Evolutionary conservation across 2,113 vertebrate genomes (phyloP).

Genomic region (Percopsis transmontana): DNA sequence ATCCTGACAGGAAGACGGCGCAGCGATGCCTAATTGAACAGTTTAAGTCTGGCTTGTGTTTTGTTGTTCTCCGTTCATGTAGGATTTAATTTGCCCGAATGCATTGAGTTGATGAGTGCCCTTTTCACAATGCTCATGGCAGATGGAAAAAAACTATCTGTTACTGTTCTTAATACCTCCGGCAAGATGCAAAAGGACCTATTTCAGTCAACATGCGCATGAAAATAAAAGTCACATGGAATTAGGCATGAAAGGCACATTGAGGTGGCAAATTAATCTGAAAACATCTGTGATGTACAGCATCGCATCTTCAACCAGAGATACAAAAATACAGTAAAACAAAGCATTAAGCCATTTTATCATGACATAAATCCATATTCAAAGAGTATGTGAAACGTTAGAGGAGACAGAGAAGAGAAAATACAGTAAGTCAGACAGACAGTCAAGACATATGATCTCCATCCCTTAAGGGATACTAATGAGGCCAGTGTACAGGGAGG

Average conservation of each 20-base stretch:
- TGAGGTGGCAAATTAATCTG: conserved; percentile 1
- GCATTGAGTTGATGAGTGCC: conserved; percentile 24
- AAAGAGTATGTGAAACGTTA: too few relatives aligned
- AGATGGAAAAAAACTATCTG: conserved; percentile 6
- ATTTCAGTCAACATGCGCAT: conserved; percentile 55
- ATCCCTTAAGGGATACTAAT: conserved; percentile 32
- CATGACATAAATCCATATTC: too few relatives aligned
- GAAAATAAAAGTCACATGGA: conserved; percentile 31
- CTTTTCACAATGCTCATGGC: conserved; percentile 11
- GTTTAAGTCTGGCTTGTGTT: conserved; percentile 16
- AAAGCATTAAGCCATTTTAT: too few relatives aligned
- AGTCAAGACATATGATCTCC: background rate
- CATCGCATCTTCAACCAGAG: background rate
- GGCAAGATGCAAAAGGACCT: conserved; percentile 58
- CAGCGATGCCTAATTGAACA: conserved; percentile 33
- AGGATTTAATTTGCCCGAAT: conserved; percentile 13
- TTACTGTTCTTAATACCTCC: conserved; percentile 32
- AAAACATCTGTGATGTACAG: conserved; percentile 18
- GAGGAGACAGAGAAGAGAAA: background rate
- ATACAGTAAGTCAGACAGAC: conserved; percentile 8
- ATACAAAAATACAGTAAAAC: background rate
- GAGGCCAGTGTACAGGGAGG: conserved; percentile 36
- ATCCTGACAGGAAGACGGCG: conserved; percentile 31
- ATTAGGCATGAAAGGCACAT: conserved; percentile 6
- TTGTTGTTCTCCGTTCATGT: background rate